A percentile compares a stretch with the other conserved stretches of the same genome.
Conservation (phyloP, 2,113 vertebrate species). For the Odocoileus hemionus region DNA sequence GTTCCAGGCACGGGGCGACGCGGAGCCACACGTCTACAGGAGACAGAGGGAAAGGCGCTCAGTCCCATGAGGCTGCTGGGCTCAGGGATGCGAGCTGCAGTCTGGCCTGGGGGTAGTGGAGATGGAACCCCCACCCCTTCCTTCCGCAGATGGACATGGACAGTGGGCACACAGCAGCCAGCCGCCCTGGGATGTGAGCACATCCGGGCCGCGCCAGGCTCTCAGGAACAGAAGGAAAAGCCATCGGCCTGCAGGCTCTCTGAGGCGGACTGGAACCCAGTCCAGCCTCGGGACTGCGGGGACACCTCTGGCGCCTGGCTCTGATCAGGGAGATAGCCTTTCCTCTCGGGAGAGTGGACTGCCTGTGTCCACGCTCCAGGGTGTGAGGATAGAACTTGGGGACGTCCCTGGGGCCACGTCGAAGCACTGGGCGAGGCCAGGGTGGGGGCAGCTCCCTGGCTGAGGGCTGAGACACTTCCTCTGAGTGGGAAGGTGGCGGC, state of each 20-base stretch:
- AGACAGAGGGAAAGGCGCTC: neutral
- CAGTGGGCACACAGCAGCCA: neutral
- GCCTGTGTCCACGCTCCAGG: neutral
- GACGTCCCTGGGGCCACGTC: too few species aligned
- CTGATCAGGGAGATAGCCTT: neutral
- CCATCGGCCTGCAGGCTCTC: neutral
- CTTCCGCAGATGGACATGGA: neutral
- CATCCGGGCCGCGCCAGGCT: neutral
- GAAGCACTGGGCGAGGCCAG: neutral
- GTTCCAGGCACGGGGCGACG: neutral
- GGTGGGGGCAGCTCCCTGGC: neutral
- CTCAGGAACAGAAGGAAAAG: neutral
- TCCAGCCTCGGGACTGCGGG: rapidly evolving
- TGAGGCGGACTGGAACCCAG: too few species aligned
- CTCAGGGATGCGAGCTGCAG: neutral
- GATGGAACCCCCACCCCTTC: neutral
- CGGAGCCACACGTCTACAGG: neutral
- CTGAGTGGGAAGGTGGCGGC: neutral
- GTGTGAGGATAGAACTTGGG: neutral
- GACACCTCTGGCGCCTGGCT: neutral
- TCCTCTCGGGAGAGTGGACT: neutral
- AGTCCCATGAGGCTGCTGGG: rapidly evolving
- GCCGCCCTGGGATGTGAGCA: neutral
- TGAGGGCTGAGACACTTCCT: neutral
- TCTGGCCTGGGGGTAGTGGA: rapidly evolving